phyloP scores from a whole-genome alignment of 2,797 vertebrate genomes.

The Apogon hyalosoma region DNA sequence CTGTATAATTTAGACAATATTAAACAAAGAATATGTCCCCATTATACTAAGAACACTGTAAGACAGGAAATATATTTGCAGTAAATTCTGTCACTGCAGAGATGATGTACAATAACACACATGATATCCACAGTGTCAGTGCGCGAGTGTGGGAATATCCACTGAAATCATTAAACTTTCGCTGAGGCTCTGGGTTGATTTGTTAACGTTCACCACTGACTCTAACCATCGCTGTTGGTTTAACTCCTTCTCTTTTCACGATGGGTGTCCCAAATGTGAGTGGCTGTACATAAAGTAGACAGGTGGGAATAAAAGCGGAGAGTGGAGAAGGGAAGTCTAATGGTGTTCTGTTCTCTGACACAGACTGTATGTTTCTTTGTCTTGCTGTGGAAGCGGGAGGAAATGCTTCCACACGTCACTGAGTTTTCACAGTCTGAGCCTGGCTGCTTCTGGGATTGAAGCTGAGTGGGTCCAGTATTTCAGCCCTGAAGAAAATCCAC shows the following conservation, averaged over 20 bases:
- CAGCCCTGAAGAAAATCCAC: constrained; percentile 8
- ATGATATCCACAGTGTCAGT: constrained; percentile 19
- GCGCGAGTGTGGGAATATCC: constrained; percentile 5
- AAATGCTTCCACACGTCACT: background rate
- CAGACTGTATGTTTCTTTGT: no score
- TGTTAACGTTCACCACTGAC: constrained; percentile 62
- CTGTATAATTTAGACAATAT: no score
- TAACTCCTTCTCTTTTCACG: constrained; percentile 75
- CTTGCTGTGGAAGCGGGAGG: background rate
- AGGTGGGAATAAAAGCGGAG: constrained; percentile 76
- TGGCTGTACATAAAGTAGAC: constrained; percentile 82
- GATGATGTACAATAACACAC: constrained; percentile 27
- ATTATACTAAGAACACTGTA: no score
- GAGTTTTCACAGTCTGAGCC: constrained; percentile 4
- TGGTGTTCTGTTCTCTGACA: constrained; percentile 51
- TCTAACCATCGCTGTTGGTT: constrained; percentile 69
- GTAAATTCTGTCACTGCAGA: background rate
- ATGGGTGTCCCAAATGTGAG: constrained; percentile 71
- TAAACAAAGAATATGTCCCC: no score
- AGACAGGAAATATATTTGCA: no score
- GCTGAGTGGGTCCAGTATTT: constrained; percentile 10
- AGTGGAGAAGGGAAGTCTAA: constrained; percentile 51
- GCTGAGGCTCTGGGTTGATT: constrained; percentile 61
- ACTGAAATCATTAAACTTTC: constrained; percentile 18
- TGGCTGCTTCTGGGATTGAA: background rate